Conservation (phyloP, 2,113 vertebrate species). For the Scomber scombrus region DNA sequence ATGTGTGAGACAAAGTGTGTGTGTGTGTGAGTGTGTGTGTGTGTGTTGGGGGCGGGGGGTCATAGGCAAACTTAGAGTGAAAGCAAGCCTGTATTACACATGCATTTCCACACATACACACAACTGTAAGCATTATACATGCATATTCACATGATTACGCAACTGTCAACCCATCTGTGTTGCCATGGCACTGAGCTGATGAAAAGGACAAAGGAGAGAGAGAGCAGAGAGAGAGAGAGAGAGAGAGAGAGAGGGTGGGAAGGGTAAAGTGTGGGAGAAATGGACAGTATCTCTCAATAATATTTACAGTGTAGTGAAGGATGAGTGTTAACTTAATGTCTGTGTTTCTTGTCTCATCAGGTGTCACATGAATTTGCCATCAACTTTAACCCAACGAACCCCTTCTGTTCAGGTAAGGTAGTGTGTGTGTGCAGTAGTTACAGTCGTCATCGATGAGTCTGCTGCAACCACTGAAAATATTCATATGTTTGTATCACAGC, state of each 20-base stretch:
- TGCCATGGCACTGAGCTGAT: constrained; percentile 84
- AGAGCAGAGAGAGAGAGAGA: constrained; percentile 35
- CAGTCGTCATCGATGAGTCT: neutral
- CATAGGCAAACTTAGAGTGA: constrained; percentile 25
- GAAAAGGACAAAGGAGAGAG: constrained; percentile 81
- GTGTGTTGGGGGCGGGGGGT: neutral
- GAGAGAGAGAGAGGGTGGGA: constrained; percentile 40
- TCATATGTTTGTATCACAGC: neutral
- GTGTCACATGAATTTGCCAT: constrained; percentile 99
- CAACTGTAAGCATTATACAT: constrained; percentile 74
- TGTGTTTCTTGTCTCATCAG: constrained; percentile 81
- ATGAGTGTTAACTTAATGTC: neutral
- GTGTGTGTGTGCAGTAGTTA: neutral
- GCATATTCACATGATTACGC: constrained; percentile 84
- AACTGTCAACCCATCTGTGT: constrained; percentile 86
- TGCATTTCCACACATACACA: constrained; percentile 42
- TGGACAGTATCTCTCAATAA: constrained; percentile 46
- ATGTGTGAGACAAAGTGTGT: too few species aligned
- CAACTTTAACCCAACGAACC: constrained; percentile 98
- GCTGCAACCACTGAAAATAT: neutral
- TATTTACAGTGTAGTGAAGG: constrained; percentile 24
- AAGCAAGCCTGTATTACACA: constrained; percentile 10
- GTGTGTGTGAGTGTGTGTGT: neutral
- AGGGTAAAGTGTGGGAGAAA: constrained; percentile 54
- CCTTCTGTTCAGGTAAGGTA: constrained; percentile 95